Evolutionary conservation across 2,888 invertebrate genomes (phyloP), one percentile per base, ranked within the genome.

Genomic region (Parasteatoda lunata): DNA sequence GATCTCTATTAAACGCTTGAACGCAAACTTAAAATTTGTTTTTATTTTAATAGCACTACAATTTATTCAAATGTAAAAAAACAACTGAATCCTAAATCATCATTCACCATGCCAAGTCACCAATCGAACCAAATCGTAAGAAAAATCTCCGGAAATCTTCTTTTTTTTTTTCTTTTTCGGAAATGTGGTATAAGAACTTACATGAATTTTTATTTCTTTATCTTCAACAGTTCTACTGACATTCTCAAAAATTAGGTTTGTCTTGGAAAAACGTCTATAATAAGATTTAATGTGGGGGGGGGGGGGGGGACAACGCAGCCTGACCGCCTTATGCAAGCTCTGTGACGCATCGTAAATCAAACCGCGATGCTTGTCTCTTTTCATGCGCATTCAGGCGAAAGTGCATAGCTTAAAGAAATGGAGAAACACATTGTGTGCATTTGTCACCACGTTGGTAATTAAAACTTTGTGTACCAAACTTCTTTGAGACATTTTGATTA

Each of bases 261-360:
- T 30, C 30, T 30, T 30, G 30, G 30, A 30, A 30, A 30, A 30
- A 30, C 30, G 30, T 30, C 30, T 30, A 30, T 30, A 30, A 30
- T 30, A 30, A 30, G 30, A 30, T 30, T 30, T 30, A 30, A 30
- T 30, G 30, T 30, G 2, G 30, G 1, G 30, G 59, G n/a, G 9
- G 59, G 59, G n/a, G 9, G 59, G 59, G 59, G 59, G 59, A 9
- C 59, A 13, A 59, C 59, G 9, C 11, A 59, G 59, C 9, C 59
- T 80, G 80, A 73, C 80, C 80, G 80, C 72, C 52, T 80, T 80
- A 73, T 15, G 64, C 80, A 80, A 47, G 52, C 47, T 11, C 66
- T 80, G 80, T 80, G 73, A 73, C 80, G 66, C 59, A 9, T 54
- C 64, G 65, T 80, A 80, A 71, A 73, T 73, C 80, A 72, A 66